These are phyloP conservation scores for Camptogramma bilineatum DNA, from an alignment of 2,888 invertebrate species.

Conservation along the genomic window DNA sequence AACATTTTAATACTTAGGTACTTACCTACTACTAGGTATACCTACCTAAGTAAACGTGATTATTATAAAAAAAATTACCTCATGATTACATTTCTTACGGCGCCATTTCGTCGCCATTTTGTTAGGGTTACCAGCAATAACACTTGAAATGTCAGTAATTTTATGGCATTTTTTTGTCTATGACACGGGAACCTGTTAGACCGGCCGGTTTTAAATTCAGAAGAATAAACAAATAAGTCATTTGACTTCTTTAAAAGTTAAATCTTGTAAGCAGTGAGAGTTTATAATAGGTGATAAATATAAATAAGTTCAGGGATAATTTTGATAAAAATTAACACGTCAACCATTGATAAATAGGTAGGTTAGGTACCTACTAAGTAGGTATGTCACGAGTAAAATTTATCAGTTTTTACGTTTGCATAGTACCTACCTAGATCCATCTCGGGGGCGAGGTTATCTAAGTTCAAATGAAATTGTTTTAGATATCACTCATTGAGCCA, in stretches of 20 bases:
- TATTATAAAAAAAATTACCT: neutral
- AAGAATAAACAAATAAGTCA: neutral
- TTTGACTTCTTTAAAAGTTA: neutral
- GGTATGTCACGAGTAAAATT: no score
- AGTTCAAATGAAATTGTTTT: constrained; percentile 51
- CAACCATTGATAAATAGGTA: no score
- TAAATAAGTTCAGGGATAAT: neutral
- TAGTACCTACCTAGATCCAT: no score
- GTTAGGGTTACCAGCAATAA: neutral
- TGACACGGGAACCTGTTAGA: neutral
- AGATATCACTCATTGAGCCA: constrained; percentile 21
- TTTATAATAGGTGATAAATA: no score
- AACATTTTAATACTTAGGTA: neutral
- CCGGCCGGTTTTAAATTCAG: neutral
- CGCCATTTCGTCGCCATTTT: neutral
- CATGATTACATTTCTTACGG: neutral
- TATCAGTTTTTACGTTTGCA: neutral
- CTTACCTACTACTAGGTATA: no score
- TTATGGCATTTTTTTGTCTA: neutral
- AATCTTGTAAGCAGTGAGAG: no score
- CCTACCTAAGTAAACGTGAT: no score
- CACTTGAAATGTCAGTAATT: neutral
- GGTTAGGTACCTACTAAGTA: no score
- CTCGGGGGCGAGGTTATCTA: constrained; percentile 58
- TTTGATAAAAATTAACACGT: neutral